Conservation (phyloP, 1,140 invertebrate genomes). For the Parasteatoda tepidariorum region DNA sequence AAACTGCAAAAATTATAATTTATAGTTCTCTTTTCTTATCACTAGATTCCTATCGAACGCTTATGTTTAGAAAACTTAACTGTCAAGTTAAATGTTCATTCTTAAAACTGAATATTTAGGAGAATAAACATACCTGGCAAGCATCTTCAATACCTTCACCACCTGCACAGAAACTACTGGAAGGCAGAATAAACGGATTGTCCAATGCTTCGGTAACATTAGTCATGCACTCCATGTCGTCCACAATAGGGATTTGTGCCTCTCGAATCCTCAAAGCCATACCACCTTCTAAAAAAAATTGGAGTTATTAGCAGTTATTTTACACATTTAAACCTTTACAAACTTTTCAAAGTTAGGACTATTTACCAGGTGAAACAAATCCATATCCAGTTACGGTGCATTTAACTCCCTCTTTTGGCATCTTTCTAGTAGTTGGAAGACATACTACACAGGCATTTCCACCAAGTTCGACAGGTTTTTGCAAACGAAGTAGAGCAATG, state of each 20-base stretch:
- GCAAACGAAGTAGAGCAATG: slow-evolving; percentile 91
- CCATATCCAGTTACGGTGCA: slow-evolving; percentile 93
- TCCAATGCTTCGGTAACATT: slow-evolving; percentile 93
- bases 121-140: slow-evolving; percentile 92
- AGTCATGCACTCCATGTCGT: slow-evolving; percentile 88
- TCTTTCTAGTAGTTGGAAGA: slow-evolving; percentile 85
- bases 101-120: too few relatives aligned
- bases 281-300: slow-evolving; percentile 37
- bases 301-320: neutral
- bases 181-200: slow-evolving; percentile 91
- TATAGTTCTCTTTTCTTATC: too few relatives aligned
- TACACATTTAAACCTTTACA: neutral
- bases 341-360: slow-evolving; percentile 27
- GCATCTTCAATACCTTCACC: slow-evolving; percentile 91
- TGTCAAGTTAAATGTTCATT: too few relatives aligned
- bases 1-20: too few relatives aligned
- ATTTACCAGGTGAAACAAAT: slow-evolving; percentile 89
- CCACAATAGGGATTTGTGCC: slow-evolving; percentile 83
- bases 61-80: too few relatives aligned
- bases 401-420: slow-evolving; percentile 80
- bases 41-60: too few relatives aligned
- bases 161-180: slow-evolving; percentile 91
- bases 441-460: slow-evolving; percentile 78
- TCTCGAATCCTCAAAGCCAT: slow-evolving; percentile 44
- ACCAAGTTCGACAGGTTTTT: slow-evolving; percentile 70